Evolutionary conservation across 2,113 vertebrate genomes (phyloP).

Genomic region (Dipodomys stephensi): DNA sequence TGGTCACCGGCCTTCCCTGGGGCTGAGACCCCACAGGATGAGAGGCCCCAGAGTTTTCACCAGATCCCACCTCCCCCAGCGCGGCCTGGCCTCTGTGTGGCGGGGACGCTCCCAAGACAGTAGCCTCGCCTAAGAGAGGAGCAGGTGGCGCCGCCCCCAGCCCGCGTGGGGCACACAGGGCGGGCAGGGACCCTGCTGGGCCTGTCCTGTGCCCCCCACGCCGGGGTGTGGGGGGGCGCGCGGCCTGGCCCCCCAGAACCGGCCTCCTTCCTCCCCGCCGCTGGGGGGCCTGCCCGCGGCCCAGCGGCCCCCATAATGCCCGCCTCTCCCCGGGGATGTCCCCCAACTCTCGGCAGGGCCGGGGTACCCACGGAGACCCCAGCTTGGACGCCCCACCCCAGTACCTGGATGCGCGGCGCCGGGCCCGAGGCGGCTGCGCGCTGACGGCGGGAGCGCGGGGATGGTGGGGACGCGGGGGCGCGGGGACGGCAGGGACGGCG

Average conservation of each 20-base stretch:
- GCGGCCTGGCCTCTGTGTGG: not conserved
- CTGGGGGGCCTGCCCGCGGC: too few species aligned
- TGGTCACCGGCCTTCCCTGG: not conserved
- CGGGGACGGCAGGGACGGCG: not conserved
- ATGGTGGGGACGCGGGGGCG: conserved; percentile 1
- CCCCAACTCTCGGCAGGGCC: not conserved
- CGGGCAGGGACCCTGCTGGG: not conserved
- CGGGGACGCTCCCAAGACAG: too few species aligned
- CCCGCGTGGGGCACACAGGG: too few species aligned
- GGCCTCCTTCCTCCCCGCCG: too few species aligned
- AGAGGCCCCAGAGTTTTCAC: not conserved
- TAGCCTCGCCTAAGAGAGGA: not conserved
- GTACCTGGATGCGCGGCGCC: conserved; percentile 61
- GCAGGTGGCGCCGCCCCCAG: not conserved
- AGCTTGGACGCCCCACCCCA: not conserved
- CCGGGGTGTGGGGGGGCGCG: too few species aligned
- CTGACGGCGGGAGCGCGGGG: conserved; percentile 5
- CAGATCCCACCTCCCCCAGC: not conserved
- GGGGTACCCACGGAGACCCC: not conserved
- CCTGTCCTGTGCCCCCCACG: not conserved
- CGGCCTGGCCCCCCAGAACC: not conserved
- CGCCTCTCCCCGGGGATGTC: not conserved
- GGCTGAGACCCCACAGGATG: too few species aligned
- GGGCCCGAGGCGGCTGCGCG: conserved; percentile 31
- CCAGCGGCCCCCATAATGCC: not conserved